Percentiles rank a stretch among this genome's conserved stretches.
Conservation (phyloP, 2,113 vertebrate genomes). For the pig (Sus scrofa) region DNA sequence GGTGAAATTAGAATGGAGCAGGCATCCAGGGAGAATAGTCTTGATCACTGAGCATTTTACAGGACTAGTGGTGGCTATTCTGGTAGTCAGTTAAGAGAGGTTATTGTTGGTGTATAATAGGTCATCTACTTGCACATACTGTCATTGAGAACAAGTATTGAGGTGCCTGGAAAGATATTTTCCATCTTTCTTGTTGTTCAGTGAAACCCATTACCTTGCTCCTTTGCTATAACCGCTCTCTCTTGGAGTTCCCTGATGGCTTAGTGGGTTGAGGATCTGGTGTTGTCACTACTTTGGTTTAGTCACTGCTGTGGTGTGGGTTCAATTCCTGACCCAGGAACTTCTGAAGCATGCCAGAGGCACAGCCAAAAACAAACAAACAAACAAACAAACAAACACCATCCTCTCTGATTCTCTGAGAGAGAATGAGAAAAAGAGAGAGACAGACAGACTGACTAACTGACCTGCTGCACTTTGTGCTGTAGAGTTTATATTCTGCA, state of each 20-base stretch:
- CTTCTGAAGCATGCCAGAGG: too few species aligned
- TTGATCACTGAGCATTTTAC: neutral
- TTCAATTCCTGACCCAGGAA: too few species aligned
- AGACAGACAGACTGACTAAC: neutral
- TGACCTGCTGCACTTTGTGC: fast-evolving
- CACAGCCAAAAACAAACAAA: too few species aligned
- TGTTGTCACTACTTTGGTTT: too few species aligned
- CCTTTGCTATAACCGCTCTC: neutral
- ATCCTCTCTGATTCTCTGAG: neutral
- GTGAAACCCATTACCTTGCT: conserved; percentile 12
- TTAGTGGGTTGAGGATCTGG: too few species aligned
- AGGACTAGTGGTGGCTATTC: neutral
- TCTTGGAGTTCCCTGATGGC: too few species aligned
- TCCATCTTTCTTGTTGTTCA: neutral
- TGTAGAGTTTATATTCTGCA: neutral
- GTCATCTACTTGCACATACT: neutral
- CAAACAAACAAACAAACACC: neutral
- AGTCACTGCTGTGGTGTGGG: too few species aligned
- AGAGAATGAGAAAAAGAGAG: neutral
- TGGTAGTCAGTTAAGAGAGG: neutral
- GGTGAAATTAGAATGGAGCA: neutral
- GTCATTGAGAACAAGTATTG: neutral
- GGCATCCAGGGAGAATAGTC: neutral
- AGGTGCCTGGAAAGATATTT: conserved; percentile 4
- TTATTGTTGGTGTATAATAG: neutral